Evolutionary conservation across 1,140 invertebrate genomes (phyloP).

Genomic region (Drosophila tsacasi): DNA sequence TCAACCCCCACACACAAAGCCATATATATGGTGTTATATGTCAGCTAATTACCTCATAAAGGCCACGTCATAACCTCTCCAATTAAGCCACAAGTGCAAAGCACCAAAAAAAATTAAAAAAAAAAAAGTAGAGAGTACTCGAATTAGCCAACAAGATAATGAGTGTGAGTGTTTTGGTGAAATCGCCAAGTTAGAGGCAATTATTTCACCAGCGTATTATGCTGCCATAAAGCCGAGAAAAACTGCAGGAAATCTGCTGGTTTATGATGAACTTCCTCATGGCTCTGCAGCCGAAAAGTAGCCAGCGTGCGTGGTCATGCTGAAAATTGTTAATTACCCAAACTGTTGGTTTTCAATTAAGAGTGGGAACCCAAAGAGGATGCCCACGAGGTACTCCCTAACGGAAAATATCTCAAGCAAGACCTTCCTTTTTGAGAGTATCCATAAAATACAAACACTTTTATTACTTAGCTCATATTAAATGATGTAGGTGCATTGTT

Average conservation of each 20-base stretch:
- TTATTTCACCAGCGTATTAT: slow-evolving; percentile 21
- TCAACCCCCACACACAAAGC: slow-evolving; percentile 25
- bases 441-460: slow-evolving; percentile 3
- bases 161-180: slow-evolving; percentile 1
- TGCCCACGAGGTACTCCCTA: not conserved
- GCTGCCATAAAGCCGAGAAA: slow-evolving; percentile 24
- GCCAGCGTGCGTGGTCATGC: slow-evolving; percentile 12
- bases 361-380: not conserved
- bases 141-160: slow-evolving; percentile 21
- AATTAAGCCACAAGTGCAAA: slow-evolving; percentile 42
- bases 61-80: slow-evolving; percentile 46
- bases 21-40: slow-evolving; percentile 41
- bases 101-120: slow-evolving; percentile 22
- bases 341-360: slow-evolving; percentile 19
- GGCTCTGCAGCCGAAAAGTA: slow-evolving; percentile 2
- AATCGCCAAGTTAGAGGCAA: slow-evolving; percentile 20
- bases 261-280: slow-evolving; percentile 35
- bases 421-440: not conserved
- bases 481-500: not conserved
- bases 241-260: slow-evolving; percentile 24
- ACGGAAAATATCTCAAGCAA: slow-evolving; percentile 18
- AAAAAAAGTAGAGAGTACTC: not conserved
- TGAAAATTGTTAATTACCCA: slow-evolving; percentile 33
- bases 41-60: slow-evolving; percentile 55
- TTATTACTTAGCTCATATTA: slow-evolving; percentile 5